Conservation (phyloP, 2,888 invertebrate genomes). For the Torymus aiolomorphi region DNA sequence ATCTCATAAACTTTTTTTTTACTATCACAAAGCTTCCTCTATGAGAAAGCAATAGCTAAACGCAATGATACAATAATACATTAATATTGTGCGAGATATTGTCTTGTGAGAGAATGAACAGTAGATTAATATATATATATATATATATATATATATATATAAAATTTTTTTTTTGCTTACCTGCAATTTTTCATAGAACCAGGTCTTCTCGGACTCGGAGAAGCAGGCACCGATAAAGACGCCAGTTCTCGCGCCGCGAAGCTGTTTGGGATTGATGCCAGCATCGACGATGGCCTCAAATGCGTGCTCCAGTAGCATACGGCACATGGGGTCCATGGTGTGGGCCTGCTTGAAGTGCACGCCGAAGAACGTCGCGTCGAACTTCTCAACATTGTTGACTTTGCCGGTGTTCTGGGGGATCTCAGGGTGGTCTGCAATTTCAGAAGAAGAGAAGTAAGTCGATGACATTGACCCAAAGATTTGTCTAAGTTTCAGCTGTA, state of each 20-base stretch:
- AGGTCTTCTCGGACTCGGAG: constrained; percentile 85
- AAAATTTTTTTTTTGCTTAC: constrained; percentile 66
- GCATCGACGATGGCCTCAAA: constrained; percentile 78
- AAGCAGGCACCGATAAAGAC: constrained; percentile 85
- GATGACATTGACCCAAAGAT: not conserved
- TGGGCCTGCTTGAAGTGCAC: constrained; percentile 78
- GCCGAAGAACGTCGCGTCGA: constrained; percentile 79
- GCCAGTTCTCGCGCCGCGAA: constrained; percentile 83
- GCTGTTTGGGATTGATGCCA: not conserved
- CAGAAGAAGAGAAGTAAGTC: too few species aligned
- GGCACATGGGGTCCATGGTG: constrained; percentile 80
- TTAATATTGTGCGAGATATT: too few species aligned
- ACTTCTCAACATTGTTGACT: constrained; percentile 83
- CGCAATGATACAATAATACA: too few species aligned
- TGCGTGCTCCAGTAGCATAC: constrained; percentile 80
- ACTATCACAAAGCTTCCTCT: too few species aligned
- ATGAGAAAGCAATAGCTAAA: too few species aligned
- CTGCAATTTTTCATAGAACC: constrained; percentile 82
- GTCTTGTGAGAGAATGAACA: too few species aligned
- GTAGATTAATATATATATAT: too few species aligned
- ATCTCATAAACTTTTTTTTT: too few species aligned
- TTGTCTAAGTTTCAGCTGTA: not conserved
- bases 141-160: too few species aligned
- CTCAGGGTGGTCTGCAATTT: constrained; percentile 78
- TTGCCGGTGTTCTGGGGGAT: constrained; percentile 87